Conservation (phyloP, 2,113 vertebrate genomes). For the Sander vitreus region DNA sequence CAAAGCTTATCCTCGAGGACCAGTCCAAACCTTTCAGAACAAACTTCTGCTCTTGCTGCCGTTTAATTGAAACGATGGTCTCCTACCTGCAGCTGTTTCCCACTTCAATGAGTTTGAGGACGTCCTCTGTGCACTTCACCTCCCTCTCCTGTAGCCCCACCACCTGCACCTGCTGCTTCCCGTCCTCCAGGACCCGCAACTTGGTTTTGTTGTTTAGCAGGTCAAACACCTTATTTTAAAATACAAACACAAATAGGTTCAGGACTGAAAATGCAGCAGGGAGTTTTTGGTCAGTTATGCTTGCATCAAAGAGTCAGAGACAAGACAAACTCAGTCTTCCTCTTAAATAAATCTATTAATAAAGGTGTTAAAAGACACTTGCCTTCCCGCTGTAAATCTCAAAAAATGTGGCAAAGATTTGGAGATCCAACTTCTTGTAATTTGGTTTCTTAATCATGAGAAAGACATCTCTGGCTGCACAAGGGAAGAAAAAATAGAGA, state of each 20-base stretch:
- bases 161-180: conserved; percentile 98
- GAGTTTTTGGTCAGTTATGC: no score
- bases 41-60: not conserved
- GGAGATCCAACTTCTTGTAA: conserved; percentile 97
- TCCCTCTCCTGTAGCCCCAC: conserved; percentile 96
- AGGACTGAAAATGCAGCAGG: not conserved
- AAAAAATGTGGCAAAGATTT: conserved; percentile 97
- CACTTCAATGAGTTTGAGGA: conserved; percentile 96
- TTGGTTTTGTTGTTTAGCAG: conserved; percentile 96
- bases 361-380: conserved; percentile 42
- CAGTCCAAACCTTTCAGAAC: not conserved
- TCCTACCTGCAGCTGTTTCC: conserved; percentile 98
- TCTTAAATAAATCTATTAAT: not conserved
- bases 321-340: not conserved
- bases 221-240: conserved; percentile 90
- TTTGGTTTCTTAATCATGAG: conserved; percentile 97
- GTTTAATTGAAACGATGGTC: not conserved
- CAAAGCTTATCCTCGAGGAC: not conserved
- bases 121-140: conserved; percentile 97
- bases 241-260: not conserved
- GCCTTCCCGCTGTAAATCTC: conserved; percentile 99
- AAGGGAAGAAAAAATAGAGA: conserved; percentile 20
- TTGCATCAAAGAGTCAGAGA: not conserved
- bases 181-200: conserved; percentile 95
- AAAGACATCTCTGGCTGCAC: conserved; percentile 95